A percentile compares a stretch with the other conserved stretches of the same genome.
Conservation (phyloP, 1,140 invertebrate species). For the Phenacoccus solenopsis region DNA sequence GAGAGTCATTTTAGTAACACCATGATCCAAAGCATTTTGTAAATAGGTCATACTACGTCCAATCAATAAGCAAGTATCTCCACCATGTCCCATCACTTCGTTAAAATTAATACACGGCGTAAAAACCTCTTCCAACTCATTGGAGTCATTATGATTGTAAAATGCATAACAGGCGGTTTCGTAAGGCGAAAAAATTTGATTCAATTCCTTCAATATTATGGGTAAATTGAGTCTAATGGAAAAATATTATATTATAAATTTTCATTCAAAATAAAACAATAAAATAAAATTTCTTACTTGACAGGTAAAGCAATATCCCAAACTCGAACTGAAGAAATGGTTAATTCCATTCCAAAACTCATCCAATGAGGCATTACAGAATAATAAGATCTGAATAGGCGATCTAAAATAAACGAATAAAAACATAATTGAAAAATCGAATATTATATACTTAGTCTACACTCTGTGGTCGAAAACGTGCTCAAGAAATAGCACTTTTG, state of each 20-base stretch:
- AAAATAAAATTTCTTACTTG: constrained; percentile 22
- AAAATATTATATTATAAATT: not conserved
- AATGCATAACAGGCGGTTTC: constrained; percentile 23
- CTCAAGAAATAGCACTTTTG: too few species aligned
- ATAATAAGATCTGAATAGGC: constrained; percentile 34
- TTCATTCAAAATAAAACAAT: not conserved
- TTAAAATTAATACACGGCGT: not conserved
- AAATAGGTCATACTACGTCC: not conserved
- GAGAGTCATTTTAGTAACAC: not conserved
- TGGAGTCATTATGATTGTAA: constrained; percentile 18
- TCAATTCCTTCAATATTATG: constrained; percentile 43
- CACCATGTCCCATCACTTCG: not conserved
- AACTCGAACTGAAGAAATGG: constrained; percentile 38
- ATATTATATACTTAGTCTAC: not conserved
- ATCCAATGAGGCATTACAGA: constrained; percentile 43
- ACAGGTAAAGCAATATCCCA: constrained; percentile 21
- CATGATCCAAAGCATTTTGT: not conserved
- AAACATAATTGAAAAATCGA: not conserved
- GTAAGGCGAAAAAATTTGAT: constrained; percentile 21
- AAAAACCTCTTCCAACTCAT: not conserved
- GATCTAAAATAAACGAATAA: not conserved
- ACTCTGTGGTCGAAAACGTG: too few species aligned
- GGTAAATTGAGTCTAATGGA: constrained; percentile 37
- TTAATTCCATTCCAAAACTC: constrained; percentile 42
- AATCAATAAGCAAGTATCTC: not conserved